Percentiles rank a stretch among this genome's conserved stretches.
Conservation (phyloP, 1,140 invertebrate species). For the Plodia interpunctella region DNA sequence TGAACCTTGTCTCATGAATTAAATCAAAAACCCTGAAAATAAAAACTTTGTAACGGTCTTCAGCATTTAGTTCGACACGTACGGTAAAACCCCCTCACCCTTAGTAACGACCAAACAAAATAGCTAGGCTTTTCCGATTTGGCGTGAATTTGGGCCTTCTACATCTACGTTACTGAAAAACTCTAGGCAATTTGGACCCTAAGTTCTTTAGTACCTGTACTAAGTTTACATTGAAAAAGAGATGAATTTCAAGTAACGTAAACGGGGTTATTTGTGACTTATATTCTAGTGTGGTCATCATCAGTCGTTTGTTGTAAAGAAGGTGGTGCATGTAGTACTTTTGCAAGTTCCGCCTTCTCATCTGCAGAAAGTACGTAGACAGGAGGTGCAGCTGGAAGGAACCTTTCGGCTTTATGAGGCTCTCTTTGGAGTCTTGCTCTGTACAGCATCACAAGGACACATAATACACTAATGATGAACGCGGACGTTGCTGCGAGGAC, state of each 20-base stretch:
- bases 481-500: slow-evolving; percentile 83
- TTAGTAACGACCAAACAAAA: neutral
- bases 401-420: slow-evolving; percentile 75
- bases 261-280: slow-evolving; percentile 22
- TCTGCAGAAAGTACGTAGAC: slow-evolving; percentile 78
- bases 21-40: neutral
- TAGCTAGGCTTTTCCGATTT: neutral
- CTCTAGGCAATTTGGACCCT: slow-evolving; percentile 44
- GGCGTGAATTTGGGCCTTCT: slow-evolving; percentile 9
- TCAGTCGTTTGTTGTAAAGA: slow-evolving; percentile 32
- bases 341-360: slow-evolving; percentile 71
- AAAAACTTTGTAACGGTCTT: neutral
- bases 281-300: slow-evolving; percentile 57
- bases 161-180: slow-evolving; percentile 37
- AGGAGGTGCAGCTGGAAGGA: slow-evolving; percentile 74
- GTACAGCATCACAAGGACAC: slow-evolving; percentile 83
- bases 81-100: slow-evolving; percentile 1
- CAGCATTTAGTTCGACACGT: neutral
- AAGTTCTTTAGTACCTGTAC: slow-evolving; percentile 36
- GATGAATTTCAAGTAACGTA: slow-evolving; percentile 25
- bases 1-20: neutral
- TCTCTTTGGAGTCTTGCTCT: slow-evolving; percentile 70
- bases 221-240: slow-evolving; percentile 25
- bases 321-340: slow-evolving; percentile 53
- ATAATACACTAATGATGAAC: slow-evolving; percentile 84